Conservation (phyloP, 2,113 vertebrate species). For the Uropsilus gracilis region DNA sequence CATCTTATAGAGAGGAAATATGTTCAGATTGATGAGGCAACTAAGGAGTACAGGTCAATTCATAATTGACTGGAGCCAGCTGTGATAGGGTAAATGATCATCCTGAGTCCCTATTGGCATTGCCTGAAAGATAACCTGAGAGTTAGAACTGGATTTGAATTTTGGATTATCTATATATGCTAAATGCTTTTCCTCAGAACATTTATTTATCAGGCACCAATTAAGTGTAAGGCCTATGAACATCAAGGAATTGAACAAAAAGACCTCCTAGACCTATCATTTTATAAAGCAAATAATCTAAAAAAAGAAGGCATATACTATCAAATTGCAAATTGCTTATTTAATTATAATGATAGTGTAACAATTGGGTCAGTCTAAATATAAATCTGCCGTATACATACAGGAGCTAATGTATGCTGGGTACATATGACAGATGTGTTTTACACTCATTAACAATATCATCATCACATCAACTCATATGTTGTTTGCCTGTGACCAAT, state of each 20-base stretch:
- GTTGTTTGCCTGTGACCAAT: background rate
- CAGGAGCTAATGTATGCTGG: background rate
- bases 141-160: background rate
- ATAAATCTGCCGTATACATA: background rate
- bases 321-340: background rate
- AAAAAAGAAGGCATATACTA: background rate
- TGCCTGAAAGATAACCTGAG: background rate
- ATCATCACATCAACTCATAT: background rate
- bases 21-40: background rate
- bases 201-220: background rate
- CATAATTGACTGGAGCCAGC: background rate
- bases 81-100: background rate
- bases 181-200: background rate
- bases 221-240: background rate
- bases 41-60: background rate
- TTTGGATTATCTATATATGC: background rate
- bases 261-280: background rate
- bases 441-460: background rate
- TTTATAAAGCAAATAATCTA: background rate
- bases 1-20: background rate
- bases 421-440: background rate
- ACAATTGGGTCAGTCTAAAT: background rate
- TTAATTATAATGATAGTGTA: background rate
- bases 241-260: background rate
- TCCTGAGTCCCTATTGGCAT: accelerated